Base-by-base conservation (phyloP, 2,113 vertebrate genomes). In the Osmerus mordax region DNA sequence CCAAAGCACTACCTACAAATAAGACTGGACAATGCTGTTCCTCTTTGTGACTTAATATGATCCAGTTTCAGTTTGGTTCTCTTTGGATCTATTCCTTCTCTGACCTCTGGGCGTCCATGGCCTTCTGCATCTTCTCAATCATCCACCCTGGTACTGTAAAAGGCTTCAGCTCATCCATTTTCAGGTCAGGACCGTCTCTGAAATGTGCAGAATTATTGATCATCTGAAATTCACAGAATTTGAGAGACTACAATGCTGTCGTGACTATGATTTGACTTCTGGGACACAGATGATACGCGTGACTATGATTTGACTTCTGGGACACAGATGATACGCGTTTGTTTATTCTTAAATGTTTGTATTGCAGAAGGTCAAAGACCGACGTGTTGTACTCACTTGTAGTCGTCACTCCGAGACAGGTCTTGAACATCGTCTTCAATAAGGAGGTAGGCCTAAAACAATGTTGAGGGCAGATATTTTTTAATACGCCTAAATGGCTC, bases 371-470 rank as follows among this genome's bases (percentile, higher is more conserved):
- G 41, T 47, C 7, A 47, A 47, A 47, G 41, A 47, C 12, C 12
- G 15, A 21, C 21, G 3, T 25, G 15, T 70, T 16, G 69, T 55
- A 55, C 86, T 88, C 83, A 99, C 97, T 94, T 96, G 88, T 99
- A 99, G 73, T 99, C 97, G 0, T 98, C 95, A 0, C 93, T 96
- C 81, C 87, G 88, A 0, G 94, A 94, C 59, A 99, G 86, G 29
- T 98, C 95, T 78, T 93, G 93, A 71, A 99, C 95, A 83, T 99
- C 97, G 74, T 96, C 95, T 78, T 99, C 97, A 0, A 98, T 92
- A 68, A 99, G 94, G 41, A 99, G 95, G 81, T 99, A 99, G 1
- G 96, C 97, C 97, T 99, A 72, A 56, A 66, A 41, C 32, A 65
- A 32, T 13, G 28, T 62, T 55, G 28, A 62, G 2, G 58, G 13